Conservation (phyloP, 2,113 vertebrate genomes). For the Cyphomyrus plagiostoma region DNA sequence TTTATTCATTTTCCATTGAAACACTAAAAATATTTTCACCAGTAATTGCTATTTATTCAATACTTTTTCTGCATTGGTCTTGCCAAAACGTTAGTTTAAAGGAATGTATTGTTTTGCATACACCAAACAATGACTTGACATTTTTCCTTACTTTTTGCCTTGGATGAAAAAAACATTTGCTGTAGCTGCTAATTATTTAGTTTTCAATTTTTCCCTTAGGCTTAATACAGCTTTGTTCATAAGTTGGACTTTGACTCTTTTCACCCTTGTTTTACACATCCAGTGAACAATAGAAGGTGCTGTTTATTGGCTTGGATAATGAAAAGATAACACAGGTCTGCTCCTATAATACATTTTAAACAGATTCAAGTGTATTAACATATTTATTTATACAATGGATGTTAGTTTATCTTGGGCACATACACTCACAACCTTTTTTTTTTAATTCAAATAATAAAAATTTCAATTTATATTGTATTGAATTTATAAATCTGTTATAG, state of each 20-base stretch:
- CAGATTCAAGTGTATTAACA: no score
- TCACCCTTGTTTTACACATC: neutral
- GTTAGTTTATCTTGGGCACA: no score
- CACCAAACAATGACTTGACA: neutral
- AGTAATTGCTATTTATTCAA: neutral
- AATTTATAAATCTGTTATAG: no score
- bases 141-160: neutral
- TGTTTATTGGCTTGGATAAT: neutral
- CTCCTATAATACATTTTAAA: no score
- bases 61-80: neutral
- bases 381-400: no score
- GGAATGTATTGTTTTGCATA: neutral
- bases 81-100: neutral
- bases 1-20: neutral
- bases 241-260: neutral
- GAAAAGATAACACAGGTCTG: neutral
- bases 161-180: neutral
- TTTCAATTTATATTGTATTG: no score
- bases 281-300: neutral
- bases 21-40: neutral
- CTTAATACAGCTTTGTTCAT: neutral
- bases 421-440: no score
- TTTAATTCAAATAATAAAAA: no score
- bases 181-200: neutral
- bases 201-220: neutral